Evolutionary conservation across 2,888 invertebrate genomes (phyloP).

Genomic region (Imbricaverruca yamaguchii): DNA sequence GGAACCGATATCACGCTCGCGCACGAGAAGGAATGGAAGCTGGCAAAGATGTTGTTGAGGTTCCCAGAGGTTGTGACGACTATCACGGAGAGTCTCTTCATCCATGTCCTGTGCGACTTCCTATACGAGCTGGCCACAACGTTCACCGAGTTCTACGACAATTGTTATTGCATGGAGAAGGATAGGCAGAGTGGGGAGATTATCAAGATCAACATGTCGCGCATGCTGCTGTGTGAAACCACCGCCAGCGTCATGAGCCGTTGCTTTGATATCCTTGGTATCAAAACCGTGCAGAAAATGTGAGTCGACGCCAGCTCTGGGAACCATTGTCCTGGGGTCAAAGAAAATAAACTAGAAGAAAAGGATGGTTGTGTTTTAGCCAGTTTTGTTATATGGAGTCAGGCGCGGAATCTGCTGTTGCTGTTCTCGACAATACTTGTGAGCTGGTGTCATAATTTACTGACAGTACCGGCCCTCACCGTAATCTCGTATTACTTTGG

Average conservation of each 20-base stretch:
- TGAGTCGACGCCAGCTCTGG: too few species aligned
- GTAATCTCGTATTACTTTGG: too few species aligned
- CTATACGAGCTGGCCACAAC: conserved; percentile 86
- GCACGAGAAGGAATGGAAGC: conserved; percentile 90
- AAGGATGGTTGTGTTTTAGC: too few species aligned
- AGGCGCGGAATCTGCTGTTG: too few species aligned
- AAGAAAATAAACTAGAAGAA: too few species aligned
- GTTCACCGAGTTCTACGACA: conserved; percentile 96
- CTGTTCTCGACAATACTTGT: too few species aligned
- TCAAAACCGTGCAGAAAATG: conserved; percentile 87
- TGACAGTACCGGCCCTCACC: too few species aligned
- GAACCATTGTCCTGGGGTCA: too few species aligned
- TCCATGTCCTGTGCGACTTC: conserved; percentile 89
- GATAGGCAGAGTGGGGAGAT: conserved; percentile 62
- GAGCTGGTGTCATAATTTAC: too few species aligned
- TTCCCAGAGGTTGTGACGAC: conserved; percentile 80
- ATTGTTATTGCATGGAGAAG: conserved; percentile 94
- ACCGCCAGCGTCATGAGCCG: conserved; percentile 79
- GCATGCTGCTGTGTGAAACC: conserved; percentile 85
- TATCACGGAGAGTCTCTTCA: conserved; percentile 68
- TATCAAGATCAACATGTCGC: conserved; percentile 65
- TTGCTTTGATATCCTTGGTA: conserved; percentile 83
- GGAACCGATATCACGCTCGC: conserved; percentile 56
- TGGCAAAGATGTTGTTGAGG: conserved; percentile 62
- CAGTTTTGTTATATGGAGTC: too few species aligned